Evolutionary conservation across 2,797 vertebrate genomes (phyloP).

Genomic region (Sebastes cheni): DNA sequence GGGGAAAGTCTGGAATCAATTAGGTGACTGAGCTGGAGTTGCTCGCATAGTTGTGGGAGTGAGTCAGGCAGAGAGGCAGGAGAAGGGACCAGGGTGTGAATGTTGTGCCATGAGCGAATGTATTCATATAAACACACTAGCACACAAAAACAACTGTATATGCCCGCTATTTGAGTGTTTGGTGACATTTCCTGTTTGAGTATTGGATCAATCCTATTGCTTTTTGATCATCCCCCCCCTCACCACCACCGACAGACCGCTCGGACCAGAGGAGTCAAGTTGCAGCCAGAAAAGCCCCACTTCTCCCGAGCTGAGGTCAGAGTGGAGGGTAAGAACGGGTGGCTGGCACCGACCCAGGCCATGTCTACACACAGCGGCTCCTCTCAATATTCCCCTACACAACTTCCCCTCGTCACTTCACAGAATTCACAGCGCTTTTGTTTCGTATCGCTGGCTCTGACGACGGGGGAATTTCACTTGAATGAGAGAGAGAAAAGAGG

Average conservation of each 20-base stretch:
- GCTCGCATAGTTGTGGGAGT: conserved; percentile 81
- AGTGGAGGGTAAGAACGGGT: conserved; percentile 59
- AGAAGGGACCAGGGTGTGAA: conserved; percentile 62
- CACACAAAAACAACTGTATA: conserved; percentile 12
- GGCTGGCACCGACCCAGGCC: conserved; percentile 66
- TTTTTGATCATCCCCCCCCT: not conserved
- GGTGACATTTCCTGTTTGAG: not conserved
- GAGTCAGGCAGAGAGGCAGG: conserved; percentile 75
- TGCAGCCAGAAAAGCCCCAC: conserved; percentile 57
- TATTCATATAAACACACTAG: conserved; percentile 40
- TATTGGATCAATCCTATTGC: not conserved
- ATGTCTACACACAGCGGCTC: conserved; percentile 56
- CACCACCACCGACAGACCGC: not conserved
- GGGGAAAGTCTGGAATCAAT: conserved; percentile 80
- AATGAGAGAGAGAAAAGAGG: not conserved
- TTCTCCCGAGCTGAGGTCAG: conserved; percentile 67
- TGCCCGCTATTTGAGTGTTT: not conserved
- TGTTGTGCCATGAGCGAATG: conserved; percentile 46
- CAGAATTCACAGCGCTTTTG: conserved; percentile 33
- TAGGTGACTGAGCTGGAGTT: conserved; percentile 75
- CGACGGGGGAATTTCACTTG: conserved; percentile 45
- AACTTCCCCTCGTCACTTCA: conserved; percentile 53
- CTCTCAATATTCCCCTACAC: conserved; percentile 47
- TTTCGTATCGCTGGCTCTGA: conserved; percentile 39
- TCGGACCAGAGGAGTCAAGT: conserved; percentile 42